Conservation (phyloP, 1,140 invertebrate genomes). For the Eriocheir sinensis region DNA sequence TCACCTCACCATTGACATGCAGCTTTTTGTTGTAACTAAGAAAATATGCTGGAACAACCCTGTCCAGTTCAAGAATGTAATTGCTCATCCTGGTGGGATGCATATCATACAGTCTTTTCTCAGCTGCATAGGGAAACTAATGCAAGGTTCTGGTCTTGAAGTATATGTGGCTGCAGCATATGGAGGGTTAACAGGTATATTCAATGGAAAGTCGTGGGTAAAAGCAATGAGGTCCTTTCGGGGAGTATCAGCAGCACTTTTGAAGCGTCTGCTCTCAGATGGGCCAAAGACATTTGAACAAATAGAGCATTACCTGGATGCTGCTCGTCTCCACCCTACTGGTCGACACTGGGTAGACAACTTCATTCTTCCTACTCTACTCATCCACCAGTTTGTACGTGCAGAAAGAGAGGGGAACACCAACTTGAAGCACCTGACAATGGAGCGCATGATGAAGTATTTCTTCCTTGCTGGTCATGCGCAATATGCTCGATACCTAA, state of each 20-base stretch:
- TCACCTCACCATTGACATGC: conserved; percentile 9
- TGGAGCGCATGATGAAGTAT: too few relatives aligned
- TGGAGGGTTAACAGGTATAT: neutral
- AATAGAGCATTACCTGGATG: neutral
- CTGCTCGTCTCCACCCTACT: conserved; percentile 27
- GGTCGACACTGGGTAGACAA: neutral
- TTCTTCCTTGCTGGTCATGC: too few relatives aligned
- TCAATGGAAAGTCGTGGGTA: conserved; percentile 29
- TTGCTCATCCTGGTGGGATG: too few relatives aligned
- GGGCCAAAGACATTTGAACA: conserved; percentile 36
- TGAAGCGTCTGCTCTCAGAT: neutral
- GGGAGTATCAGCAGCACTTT: conserved; percentile 6
- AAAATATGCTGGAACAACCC: neutral
- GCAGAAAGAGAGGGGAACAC: neutral
- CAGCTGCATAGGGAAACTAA: neutral
- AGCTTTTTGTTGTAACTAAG: neutral
- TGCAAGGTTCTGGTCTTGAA: too few relatives aligned
- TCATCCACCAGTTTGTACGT: too few relatives aligned
- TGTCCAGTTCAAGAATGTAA: neutral
- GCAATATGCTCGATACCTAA: too few relatives aligned
- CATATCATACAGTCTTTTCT: neutral
- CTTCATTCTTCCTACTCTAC: neutral
- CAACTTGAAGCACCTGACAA: too few relatives aligned
- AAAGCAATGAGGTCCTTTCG: neutral
- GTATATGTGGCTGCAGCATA: neutral